Base-by-base conservation (phyloP, 2,113 vertebrate genomes). In the Petromus typicus region DNA sequence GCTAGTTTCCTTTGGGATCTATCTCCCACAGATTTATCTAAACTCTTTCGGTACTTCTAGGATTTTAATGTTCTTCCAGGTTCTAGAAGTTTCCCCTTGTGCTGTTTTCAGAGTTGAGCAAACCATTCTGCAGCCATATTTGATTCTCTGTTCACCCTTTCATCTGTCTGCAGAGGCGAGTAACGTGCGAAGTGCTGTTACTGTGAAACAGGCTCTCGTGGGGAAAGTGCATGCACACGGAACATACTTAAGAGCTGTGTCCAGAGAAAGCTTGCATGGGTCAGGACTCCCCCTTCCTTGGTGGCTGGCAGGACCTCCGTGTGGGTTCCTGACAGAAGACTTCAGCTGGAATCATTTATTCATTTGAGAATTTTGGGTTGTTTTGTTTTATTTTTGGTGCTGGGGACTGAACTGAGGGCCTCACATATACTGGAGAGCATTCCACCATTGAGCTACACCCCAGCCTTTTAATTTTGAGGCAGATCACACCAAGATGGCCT, bases 281-380 rank as follows among this genome's bases (percentile, higher is more conserved):
- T 66, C 23, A 34, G 64, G 75, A 82, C 5, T 7, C 12, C 23
- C 17, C 56, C 88, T 59, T 54, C n/a, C 85, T 89, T 95, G n/a
- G 51, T 61, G 45, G 14, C 1, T 76, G 59, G 63, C 20, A 91
- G 76, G 51, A 94, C 14, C 57, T 87, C 79, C 23, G 32, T 45
- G n/a, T 63, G 16, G 66, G 78, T 67, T 37, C 30, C 64, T 67
- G 8, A 43, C 9, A 83, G 61, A 30, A 25, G 11, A 40, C 71
- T 5, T 87, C 75, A 51, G n/a, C 17, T 94, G 66, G 45, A 87
- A 79, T 25, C 67, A 64, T 86, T 59, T 86, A 75, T 89, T 93
- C 71, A 67, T n/a, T 32, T 84, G 48, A 66, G 69, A 83, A 18
- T 20, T 45, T 63, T 6, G 54, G 57, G 18, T 20, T 18, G 12